Conservation (phyloP, 2,888 invertebrate species). For the Rosalia funebris region DNA sequence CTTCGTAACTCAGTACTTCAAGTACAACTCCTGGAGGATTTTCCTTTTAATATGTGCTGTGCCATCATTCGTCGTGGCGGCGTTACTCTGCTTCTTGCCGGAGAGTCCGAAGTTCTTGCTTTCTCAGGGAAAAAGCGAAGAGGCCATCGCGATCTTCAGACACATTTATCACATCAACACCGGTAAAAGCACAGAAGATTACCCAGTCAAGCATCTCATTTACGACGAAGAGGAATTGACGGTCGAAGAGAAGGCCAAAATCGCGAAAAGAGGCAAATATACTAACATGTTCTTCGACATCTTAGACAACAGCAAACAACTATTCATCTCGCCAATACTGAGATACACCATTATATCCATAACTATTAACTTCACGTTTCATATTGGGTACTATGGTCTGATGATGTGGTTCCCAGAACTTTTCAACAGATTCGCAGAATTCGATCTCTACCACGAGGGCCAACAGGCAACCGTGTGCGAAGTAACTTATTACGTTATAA, state of each 20-base stretch:
- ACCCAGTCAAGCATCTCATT: slow-evolving; percentile 79
- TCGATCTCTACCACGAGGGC: slow-evolving; percentile 74
- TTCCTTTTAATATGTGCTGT: slow-evolving; percentile 88
- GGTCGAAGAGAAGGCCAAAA: slow-evolving; percentile 59
- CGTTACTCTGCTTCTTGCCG: slow-evolving; percentile 83
- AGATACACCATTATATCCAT: slow-evolving; percentile 87
- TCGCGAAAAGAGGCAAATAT: slow-evolving; percentile 73
- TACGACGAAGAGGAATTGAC: slow-evolving; percentile 63
- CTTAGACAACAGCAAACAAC: slow-evolving; percentile 81
- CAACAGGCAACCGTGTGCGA: slow-evolving; percentile 77
- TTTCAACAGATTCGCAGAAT: slow-evolving; percentile 90
- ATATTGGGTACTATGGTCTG: slow-evolving; percentile 94
- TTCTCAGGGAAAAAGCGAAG: slow-evolving; percentile 80
- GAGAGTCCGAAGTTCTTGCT: slow-evolving; percentile 92
- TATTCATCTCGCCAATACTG: slow-evolving; percentile 83
- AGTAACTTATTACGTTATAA: slow-evolving; percentile 80
- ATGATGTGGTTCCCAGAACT: slow-evolving; percentile 98
- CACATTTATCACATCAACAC: slow-evolving; percentile 86
- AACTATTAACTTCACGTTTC: slow-evolving; percentile 91
- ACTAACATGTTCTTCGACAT: slow-evolving; percentile 80
- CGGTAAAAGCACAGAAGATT: slow-evolving; percentile 77
- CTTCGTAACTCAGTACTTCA: slow-evolving; percentile 73
- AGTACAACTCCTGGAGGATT: slow-evolving; percentile 92
- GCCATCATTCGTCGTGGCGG: slow-evolving; percentile 88
- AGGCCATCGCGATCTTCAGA: slow-evolving; percentile 83